Base-by-base conservation (phyloP, 2,888 invertebrate genomes). In the Tenthredo mesomela region DNA sequence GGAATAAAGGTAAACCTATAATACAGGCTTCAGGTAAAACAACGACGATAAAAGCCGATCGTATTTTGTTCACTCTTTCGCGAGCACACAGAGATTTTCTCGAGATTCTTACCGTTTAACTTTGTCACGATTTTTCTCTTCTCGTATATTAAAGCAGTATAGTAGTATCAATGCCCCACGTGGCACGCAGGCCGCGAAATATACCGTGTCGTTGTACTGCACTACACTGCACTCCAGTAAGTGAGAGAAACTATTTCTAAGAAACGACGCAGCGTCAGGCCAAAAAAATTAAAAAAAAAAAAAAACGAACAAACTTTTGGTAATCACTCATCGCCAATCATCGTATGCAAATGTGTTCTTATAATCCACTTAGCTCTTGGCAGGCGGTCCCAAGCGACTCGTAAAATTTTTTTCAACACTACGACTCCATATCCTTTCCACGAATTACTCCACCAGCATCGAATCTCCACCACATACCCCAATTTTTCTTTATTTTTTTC, bases 1-100 rank as follows among this genome's bases (percentile, higher is more conserved):
- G 85, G 87, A 88, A 87, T 85, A 85, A 86, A 86, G 86, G 85
- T 84, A 84, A 67, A 67, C 37, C 61, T 40, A 29, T 70, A 37
- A 33, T 40, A 71, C 71, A n/a, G 43, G 85, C 67, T 85, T 84
- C 84, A 85, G 85, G 84, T 85, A 86, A 85, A 88, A 86, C 86
- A 86, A 87, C 85, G 87, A 82, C 58, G 37, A 43, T 21, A 25
- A 47, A 47, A 15, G 25, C 43, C n/a, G 47, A 47, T 50, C 50
- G 43, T 43, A 43, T 73, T 73, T 43, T 73, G 73, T 43, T 73
- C 73, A 43, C 43, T 73, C 43, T 73, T 73, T 6, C 29, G 21
- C 73, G 25, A 73, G 43, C 5, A 1, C 5, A 1, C 0, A 43
- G 1, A 67, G 25, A 67, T 67, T 67, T 33, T 18, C 67, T 33